These are phyloP conservation scores for Scolopax rusticola DNA, from an alignment of 2,797 vertebrate species.

Conservation along the genomic window DNA sequence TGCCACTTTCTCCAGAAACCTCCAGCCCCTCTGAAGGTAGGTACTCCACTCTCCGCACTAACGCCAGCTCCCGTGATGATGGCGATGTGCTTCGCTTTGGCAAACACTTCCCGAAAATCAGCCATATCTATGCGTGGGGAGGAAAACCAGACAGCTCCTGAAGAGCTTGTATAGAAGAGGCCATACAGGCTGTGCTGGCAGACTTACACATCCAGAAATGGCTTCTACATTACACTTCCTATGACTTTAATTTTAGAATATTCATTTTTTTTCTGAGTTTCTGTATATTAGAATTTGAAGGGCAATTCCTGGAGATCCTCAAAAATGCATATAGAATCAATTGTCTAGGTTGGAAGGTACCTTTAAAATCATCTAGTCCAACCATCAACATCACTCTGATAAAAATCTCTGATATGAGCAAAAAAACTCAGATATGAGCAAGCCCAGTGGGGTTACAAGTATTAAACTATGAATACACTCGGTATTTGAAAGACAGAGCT, in stretches of 20 bases:
- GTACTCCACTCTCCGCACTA: conserved; percentile 92
- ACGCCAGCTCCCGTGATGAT: conserved; percentile 94
- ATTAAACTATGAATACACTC: neutral
- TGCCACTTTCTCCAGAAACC: conserved; percentile 96
- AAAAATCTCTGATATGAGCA: neutral
- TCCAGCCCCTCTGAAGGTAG: conserved; percentile 90
- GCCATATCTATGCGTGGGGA: conserved; percentile 81
- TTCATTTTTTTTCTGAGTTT: neutral
- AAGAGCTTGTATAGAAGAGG: neutral
- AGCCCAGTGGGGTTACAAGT: neutral
- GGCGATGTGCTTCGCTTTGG: conserved; percentile 91
- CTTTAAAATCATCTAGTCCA: too few species aligned
- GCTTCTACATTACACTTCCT: neutral
- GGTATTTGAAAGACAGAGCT: neutral
- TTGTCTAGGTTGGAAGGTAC: too few species aligned
- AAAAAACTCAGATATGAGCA: neutral
- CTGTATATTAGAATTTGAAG: neutral
- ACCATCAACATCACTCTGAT: too few species aligned
- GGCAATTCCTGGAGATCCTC: neutral
- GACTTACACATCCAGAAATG: fast-evolving
- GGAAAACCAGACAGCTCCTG: neutral
- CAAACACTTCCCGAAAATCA: conserved; percentile 89
- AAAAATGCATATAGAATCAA: neutral
- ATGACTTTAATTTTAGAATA: neutral
- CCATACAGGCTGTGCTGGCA: too few species aligned